Base-by-base conservation (phyloP, 2,113 vertebrate species). In the Xiphophorus maculatus region DNA sequence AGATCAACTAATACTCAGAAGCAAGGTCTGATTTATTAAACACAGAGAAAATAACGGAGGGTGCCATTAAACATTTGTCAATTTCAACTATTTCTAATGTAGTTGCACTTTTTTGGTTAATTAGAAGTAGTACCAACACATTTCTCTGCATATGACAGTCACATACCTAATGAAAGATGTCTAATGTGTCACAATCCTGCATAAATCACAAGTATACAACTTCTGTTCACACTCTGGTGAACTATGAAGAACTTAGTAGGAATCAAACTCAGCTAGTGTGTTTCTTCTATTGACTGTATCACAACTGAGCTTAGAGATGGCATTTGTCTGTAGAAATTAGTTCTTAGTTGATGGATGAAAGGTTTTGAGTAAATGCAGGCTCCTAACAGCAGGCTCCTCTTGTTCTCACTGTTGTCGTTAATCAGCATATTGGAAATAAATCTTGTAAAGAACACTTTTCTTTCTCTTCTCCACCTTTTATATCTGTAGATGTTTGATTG, bases 401-500 rank as follows among this genome's bases (percentile, higher is more conserved):
- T 32, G 54, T 64, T 68, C 22, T 73, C 28, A 13, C 33, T 37
- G 69, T 63, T 64, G 69, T 48, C 19, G 33, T 67, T 28, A 77
- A 51, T 81, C 35, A 72, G 65, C 37, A 79, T 1, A 29, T 82
- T 71, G 62, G 6, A 40, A 25, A 63, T 29, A 29, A 51, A 13
- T 37, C 33, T 69, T 48, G 5, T 48, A 1, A 48, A 48, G 44
- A 48, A 5, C 44, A 48, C 17, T 48, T 48, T 17, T 63, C 69
- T 19, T 33, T 9, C 7, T 27, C 1, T 79, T 27, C 2, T 79
- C 19, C 25, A 28, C 65, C 42, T 40, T 84, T 78, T 76, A 0
- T 5, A 2, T 66, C 9, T 71, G 40, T 83, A 99, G 98, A 99
- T 99, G 97, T 99, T 99, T 85, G 98, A 99, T 94, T 99, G 98